A percentile compares a stretch with the other conserved stretches of the same genome.
Conservation (phyloP, 2,113 vertebrate species). For the Hystrix cristata region DNA sequence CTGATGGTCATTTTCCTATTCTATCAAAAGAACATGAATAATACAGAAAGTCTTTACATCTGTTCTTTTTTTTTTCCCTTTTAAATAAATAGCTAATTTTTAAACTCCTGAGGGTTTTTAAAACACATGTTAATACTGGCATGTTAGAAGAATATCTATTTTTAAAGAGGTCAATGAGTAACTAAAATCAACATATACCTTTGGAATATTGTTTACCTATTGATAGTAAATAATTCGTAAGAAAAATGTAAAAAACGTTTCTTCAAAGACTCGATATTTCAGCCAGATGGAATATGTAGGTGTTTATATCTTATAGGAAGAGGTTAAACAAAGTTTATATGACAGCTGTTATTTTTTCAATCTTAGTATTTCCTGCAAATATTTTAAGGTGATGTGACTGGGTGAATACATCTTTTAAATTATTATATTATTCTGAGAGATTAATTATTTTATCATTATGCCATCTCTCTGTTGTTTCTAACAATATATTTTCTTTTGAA, state of each 20-base stretch:
- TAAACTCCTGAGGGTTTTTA: background rate
- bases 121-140: background rate
- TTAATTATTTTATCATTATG: background rate
- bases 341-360: background rate
- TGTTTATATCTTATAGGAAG: background rate
- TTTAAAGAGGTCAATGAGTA: background rate
- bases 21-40: background rate
- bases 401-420: background rate
- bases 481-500: background rate
- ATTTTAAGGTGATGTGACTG: background rate
- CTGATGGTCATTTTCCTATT: background rate
- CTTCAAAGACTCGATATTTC: background rate
- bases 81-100: background rate
- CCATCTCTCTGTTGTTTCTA: background rate
- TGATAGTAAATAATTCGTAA: background rate
- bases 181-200: background rate
- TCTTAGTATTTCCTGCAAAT: background rate
- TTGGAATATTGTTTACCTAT: background rate
- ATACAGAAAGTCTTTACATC: background rate
- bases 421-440: background rate
- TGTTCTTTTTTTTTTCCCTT: background rate
- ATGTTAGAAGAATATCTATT: background rate
- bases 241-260: background rate
- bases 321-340: background rate
- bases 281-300: background rate